phyloP scores from a whole-genome alignment of 2,888 invertebrate genomes.

The Oxystoma pomonae region DNA sequence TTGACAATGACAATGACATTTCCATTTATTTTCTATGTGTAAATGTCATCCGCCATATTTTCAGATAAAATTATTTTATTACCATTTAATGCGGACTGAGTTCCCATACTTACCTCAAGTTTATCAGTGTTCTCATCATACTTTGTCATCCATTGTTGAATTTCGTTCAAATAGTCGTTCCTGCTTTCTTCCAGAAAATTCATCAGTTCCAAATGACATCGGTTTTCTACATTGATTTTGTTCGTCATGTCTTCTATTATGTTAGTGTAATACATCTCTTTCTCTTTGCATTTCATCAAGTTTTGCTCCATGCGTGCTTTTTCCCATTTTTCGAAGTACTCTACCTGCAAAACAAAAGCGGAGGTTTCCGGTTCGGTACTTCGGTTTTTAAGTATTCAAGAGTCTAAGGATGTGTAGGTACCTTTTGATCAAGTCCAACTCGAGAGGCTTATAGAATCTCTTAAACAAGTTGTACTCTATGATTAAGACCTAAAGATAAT shows the following conservation, averaged over 20 bases:
- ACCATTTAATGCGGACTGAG: too few species aligned
- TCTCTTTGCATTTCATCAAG: constrained; percentile 25
- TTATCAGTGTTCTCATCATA: constrained; percentile 38
- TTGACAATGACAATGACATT: too few species aligned
- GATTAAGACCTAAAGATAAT: too few species aligned
- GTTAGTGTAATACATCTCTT: constrained; percentile 26
- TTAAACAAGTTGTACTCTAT: too few species aligned
- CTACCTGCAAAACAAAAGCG: constrained; percentile 9
- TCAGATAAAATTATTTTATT: too few species aligned
- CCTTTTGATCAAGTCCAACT: too few species aligned
- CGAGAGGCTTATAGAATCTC: too few species aligned
- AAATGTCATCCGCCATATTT: too few species aligned
- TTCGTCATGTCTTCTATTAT: constrained; percentile 26
- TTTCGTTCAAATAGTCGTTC: constrained; percentile 35
- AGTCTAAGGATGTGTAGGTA: too few species aligned
- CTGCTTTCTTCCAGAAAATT: constrained; percentile 34
- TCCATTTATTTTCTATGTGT: too few species aligned
- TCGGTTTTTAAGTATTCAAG: too few species aligned
- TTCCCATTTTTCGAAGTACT: constrained; percentile 37
- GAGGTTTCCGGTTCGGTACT: too few species aligned
- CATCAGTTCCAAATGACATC: constrained; percentile 33
- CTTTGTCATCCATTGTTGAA: constrained; percentile 38
- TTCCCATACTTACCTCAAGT: constrained; percentile 31
- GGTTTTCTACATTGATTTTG: constrained; percentile 32
- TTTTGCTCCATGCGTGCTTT: constrained; percentile 35